Evolutionary conservation across 2,888 invertebrate species (phyloP).

Genomic region (Caenorhabditis wallacei): DNA sequence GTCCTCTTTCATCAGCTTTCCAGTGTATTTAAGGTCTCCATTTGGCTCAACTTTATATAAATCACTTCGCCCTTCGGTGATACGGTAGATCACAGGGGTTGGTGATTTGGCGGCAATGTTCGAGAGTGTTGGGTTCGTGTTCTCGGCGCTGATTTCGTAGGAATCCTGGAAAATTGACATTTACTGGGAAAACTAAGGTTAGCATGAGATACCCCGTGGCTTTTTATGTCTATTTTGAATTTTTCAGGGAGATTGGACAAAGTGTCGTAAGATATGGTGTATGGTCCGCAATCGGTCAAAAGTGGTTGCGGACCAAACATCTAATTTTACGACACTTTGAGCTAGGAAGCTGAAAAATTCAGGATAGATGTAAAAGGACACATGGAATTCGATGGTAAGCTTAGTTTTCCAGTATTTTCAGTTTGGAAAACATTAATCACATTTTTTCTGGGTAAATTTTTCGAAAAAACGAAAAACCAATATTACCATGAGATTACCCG

Average conservation of each 20-base stretch:
- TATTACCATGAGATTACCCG: too few relatives aligned
- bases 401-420: background rate
- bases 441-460: too few relatives aligned
- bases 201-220: too few relatives aligned
- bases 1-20: conserved; percentile 42
- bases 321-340: background rate
- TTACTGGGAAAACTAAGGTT: too few relatives aligned
- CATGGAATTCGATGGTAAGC: background rate
- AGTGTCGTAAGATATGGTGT: too few relatives aligned
- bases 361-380: background rate
- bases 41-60: conserved; percentile 47
- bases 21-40: conserved; percentile 53
- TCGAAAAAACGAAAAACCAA: too few relatives aligned
- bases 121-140: conserved; percentile 22
- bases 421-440: too few relatives aligned
- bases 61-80: conserved; percentile 58
- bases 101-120: conserved; percentile 40
- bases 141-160: conserved; percentile 38
- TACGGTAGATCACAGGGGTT: conserved; percentile 44
- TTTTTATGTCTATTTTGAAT: too few relatives aligned
- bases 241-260: too few relatives aligned
- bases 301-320: background rate
- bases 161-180: conserved; percentile 12
- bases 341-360: background rate
- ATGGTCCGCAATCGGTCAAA: too few relatives aligned